Evolutionary conservation across 1,140 invertebrate genomes (phyloP).

Genomic region (Drosophila sechellia): DNA sequence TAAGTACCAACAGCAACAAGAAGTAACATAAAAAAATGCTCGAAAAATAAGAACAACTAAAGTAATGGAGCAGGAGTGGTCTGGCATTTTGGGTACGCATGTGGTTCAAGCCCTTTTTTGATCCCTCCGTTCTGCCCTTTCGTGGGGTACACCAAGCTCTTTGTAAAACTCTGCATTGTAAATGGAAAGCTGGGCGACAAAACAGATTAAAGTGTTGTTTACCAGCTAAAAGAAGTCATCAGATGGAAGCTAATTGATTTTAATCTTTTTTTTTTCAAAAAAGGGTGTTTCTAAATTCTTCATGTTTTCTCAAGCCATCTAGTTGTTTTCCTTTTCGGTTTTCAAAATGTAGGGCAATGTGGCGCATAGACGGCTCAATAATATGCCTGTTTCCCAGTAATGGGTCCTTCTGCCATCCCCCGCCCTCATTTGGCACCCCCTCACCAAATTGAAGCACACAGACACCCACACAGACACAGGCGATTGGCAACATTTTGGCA

Average conservation of each 20-base stretch:
- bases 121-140: slow-evolving; percentile 4
- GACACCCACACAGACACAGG: slow-evolving; percentile 48
- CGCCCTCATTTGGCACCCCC: slow-evolving; percentile 6
- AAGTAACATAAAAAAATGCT: slow-evolving; percentile 17
- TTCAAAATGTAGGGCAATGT: slow-evolving; percentile 69
- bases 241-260: no score
- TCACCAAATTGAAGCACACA: slow-evolving; percentile 58
- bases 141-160: neutral
- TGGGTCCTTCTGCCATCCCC: slow-evolving; percentile 35
- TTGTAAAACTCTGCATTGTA: neutral
- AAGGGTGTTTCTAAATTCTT: neutral
- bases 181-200: no score
- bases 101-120: slow-evolving; percentile 17
- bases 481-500: slow-evolving; percentile 76
- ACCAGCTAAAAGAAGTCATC: no score
- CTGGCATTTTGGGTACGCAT: slow-evolving; percentile 40
- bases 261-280: no score
- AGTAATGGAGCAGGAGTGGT: slow-evolving; percentile 30
- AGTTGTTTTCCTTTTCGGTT: slow-evolving; percentile 16
- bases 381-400: slow-evolving; percentile 50
- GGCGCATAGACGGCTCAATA: slow-evolving; percentile 80
- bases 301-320: neutral
- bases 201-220: no score
- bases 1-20: slow-evolving; percentile 71
- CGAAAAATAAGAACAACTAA: slow-evolving; percentile 26